Conservation (phyloP, 1,140 invertebrate genomes). For the Trachymyrmex septentrionalis region DNA sequence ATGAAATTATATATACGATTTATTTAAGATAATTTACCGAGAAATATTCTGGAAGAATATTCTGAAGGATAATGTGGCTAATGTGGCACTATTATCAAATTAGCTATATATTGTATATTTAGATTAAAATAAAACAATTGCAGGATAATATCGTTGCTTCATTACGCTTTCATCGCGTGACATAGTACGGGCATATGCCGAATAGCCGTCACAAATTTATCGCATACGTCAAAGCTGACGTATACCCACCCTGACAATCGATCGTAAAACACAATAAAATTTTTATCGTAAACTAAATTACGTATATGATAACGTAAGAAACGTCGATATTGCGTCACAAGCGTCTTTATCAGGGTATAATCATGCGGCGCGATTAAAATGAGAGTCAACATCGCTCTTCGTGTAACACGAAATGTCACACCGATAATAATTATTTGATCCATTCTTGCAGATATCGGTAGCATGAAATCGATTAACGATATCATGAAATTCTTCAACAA, state of each 20-base stretch:
- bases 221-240: constrained; percentile 58
- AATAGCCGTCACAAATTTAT: constrained; percentile 34
- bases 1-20: background rate
- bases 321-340: constrained; percentile 35
- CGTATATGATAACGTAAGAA: constrained; percentile 14
- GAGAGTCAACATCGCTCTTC: background rate
- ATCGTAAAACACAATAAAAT: constrained; percentile 50
- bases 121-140: constrained; percentile 23
- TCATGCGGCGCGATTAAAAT: background rate
- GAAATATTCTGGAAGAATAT: background rate
- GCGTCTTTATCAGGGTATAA: constrained; percentile 6
- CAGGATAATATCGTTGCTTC: background rate
- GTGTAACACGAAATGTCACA: constrained; percentile 13
- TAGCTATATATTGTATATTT: constrained; percentile 10
- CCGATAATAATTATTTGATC: constrained; percentile 24
- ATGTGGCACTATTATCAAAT: background rate
- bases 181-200: constrained; percentile 17
- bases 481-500: background rate
- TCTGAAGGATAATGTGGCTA: background rate
- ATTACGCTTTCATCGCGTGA: constrained; percentile 18
- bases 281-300: constrained; percentile 46
- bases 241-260: constrained; percentile 47
- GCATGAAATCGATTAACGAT: constrained; percentile 12
- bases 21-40: too few species aligned
- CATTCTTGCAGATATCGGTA: background rate